Evolutionary conservation across 2,113 vertebrate genomes (phyloP).

Genomic region (Ciconia maguari): DNA sequence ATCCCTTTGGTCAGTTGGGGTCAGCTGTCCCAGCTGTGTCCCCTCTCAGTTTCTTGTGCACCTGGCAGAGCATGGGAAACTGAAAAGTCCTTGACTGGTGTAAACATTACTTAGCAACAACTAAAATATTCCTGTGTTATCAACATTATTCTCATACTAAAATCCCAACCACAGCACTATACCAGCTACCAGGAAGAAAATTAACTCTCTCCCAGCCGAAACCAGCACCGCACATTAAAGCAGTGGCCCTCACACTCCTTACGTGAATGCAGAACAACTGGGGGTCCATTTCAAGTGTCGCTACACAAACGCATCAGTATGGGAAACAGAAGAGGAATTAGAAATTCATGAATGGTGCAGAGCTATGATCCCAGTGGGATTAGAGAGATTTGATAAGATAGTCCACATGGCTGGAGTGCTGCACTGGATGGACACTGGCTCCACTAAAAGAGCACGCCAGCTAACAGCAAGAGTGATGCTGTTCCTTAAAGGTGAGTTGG

Average conservation of each 20-base stretch:
- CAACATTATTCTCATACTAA: too few relatives aligned
- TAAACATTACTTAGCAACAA: too few relatives aligned
- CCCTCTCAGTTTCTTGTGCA: too few relatives aligned
- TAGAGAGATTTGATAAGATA: background rate
- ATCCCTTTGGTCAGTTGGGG: too few relatives aligned
- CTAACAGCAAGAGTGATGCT: background rate
- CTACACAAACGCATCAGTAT: background rate
- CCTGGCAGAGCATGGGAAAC: too few relatives aligned
- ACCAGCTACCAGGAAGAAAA: too few relatives aligned
- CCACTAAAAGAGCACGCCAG: background rate
- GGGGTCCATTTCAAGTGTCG: background rate
- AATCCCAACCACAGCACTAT: too few relatives aligned
- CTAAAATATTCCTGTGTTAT: too few relatives aligned
- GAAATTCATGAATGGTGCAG: background rate
- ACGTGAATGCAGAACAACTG: background rate
- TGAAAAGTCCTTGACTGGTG: too few relatives aligned
- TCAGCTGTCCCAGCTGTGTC: too few relatives aligned
- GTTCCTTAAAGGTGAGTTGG: background rate
- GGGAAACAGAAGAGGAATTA: background rate
- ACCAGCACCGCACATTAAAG: background rate
- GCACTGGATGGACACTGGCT: background rate
- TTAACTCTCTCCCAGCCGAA: too few relatives aligned
- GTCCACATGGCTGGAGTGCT: background rate
- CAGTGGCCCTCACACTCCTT: background rate
- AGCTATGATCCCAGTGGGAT: background rate